Conservation (phyloP, 2,797 vertebrate species). For the Lycodopsis pacificus region DNA sequence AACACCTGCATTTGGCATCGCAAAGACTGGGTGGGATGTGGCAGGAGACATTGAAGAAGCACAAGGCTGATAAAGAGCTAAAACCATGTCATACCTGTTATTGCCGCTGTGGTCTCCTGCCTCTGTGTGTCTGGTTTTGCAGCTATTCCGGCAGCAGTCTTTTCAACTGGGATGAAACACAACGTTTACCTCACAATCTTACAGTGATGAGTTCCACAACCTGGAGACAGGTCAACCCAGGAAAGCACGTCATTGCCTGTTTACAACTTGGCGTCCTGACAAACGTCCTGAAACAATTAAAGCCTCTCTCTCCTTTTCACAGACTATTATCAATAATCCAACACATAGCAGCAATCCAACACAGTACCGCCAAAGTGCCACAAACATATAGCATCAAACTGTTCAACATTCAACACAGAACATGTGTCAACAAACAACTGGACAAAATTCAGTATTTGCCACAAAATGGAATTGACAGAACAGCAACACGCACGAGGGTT, state of each 20-base stretch:
- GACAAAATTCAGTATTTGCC: neutral
- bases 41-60: conserved; percentile 4
- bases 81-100: conserved; percentile 48
- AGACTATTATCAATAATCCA: neutral
- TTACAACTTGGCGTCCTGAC: neutral
- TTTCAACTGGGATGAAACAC: conserved; percentile 54
- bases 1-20: conserved; percentile 1
- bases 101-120: conserved; percentile 44
- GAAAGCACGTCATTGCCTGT: neutral
- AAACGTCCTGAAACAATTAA: conserved; percentile 2
- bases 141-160: conserved; percentile 42
- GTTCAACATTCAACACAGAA: neutral
- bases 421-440: neutral
- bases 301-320: neutral
- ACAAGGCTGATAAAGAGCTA: neutral
- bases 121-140: conserved; percentile 44
- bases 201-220: conserved; percentile 10
- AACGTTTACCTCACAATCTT: conserved; percentile 30
- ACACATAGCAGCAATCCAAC: neutral
- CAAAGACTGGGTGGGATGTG: neutral
- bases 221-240: neutral
- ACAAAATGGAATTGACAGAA: conserved; percentile 9
- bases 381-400: conserved; percentile 9
- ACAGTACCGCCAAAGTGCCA: neutral
- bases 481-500: neutral